Base-by-base conservation (phyloP, 2,113 vertebrate genomes). In the Lagopus muta region DNA sequence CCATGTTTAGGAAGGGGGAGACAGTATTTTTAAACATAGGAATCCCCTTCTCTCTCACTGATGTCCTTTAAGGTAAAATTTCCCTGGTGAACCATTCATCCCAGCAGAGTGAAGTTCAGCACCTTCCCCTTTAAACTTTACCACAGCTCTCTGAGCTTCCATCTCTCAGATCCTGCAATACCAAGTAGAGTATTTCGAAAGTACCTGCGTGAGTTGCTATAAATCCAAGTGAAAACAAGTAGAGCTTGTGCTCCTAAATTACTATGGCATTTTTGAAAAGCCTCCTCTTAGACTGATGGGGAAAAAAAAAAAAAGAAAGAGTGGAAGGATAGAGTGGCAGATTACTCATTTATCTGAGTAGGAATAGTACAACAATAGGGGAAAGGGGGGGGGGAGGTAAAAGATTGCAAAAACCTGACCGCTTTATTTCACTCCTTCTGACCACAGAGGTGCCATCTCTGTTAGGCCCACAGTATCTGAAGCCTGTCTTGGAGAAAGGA, bases 371-470 rank as follows among this genome's bases (percentile, higher is more conserved):
- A 50, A 55, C 19, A 24, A 64, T 30, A 11, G 22, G 8, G 15
- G 8, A 36, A 67, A 84, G 22, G 22, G 20, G 38, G 22, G 8
- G 11, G 34, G 6, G n/a, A n/a, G 9, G 38, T 65, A 54, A 79
- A 82, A 76, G 25, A 61, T 64, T 3, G 9, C 47, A 79, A 17
- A 1, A 0, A 17, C 11, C 5, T 25, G 2, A 17, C 34, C 75
- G 20, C n/a, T 22, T 78, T 58, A 69, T 57, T 65, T 73, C 15
- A 64, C 30, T 47, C n/a, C 10, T 32, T 10, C 13, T 54, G 24
- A 45, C 36, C 30, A 67, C 50, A 32, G 48, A 42, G 30, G 16
- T 17, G 21, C 13, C 0, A 1, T 21, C 12, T 1, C 1, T 3
- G 1, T 65, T 54, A 62, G 36, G 57, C 20, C 3, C 28, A 25